These are phyloP conservation scores for Sphaerophoria taeniata DNA, from an alignment of 2,888 invertebrate species.

Conservation along the genomic window DNA sequence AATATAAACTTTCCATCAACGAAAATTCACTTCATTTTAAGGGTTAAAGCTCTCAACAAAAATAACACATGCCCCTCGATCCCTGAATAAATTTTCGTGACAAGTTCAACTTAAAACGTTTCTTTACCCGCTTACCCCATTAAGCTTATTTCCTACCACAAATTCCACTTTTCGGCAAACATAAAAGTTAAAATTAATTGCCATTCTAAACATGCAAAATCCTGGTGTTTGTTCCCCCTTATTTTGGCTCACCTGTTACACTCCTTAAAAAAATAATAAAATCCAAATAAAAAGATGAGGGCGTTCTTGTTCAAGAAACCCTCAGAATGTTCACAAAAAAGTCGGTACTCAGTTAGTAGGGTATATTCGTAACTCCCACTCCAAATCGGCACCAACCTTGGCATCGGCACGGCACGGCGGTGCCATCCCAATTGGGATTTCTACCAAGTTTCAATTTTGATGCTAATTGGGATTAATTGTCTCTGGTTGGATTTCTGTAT, in stretches of 20 bases:
- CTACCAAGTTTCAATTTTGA: no score
- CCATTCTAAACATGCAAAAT: constrained; percentile 22
- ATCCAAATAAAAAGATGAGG: constrained; percentile 7
- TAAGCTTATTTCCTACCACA: constrained; percentile 33
- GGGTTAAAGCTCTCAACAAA: no score
- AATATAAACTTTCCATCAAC: no score
- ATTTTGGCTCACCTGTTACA: constrained; percentile 11
- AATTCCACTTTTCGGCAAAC: constrained; percentile 17
- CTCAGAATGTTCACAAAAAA: constrained; percentile 13
- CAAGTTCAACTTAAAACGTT: constrained; percentile 18
- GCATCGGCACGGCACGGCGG: no score
- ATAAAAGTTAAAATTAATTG: constrained; percentile 57
- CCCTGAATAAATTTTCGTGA: background rate
- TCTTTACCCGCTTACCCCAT: constrained; percentile 19
- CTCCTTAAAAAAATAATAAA: background rate
- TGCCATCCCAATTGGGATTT: no score
- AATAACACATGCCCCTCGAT: no score
- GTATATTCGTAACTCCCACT: no score
- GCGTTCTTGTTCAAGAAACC: constrained; percentile 9
- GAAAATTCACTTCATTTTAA: no score
- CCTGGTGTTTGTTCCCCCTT: constrained; percentile 3
- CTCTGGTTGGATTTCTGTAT: no score
- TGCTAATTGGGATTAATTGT: no score
- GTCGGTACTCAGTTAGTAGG: constrained; percentile 52
- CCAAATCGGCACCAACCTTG: no score